Evolutionary conservation across 1,140 invertebrate genomes (phyloP), one percentile per base, ranked within the genome.

Genomic region (Drosophila fuyamai): DNA sequence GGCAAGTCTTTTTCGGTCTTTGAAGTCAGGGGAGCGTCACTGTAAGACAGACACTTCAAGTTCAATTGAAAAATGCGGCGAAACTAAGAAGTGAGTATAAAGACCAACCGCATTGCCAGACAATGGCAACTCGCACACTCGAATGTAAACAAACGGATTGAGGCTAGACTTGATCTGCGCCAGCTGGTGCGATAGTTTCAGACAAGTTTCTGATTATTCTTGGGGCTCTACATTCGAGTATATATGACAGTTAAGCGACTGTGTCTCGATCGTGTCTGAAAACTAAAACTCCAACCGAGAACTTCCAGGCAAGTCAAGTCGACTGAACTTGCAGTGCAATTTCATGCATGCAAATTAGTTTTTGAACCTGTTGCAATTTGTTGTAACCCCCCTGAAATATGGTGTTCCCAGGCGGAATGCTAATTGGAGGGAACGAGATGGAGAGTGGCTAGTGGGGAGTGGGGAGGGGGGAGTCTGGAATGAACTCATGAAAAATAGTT

Each of bases 321-420:
- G 70, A 38, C 61, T 68, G 65, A 68, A 68, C 65, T 82, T 54
- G 61, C 76, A 70, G 70, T 76, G 74, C 82, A 81, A 85, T 86
- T 85, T 88, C 63, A 80, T 89, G 84, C 84, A 88, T 88, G 84
- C 84, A 88, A 89, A 88, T 88, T 89, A 84, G 84, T 89, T 89
- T 89, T 74, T 89, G 59, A 83, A 88, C 83, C 83, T 88, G 83
- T 84, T 88, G 84, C 84, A 86, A 83, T 86, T 86, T 83, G 79
- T 70, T 72, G 47, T 44, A 53, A 48, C 43, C 56, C 66, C 43
- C 36, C 29, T 32, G 27, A n/a, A 35, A 53, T 41, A 38, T 32
- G 40, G 40, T 68, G 38, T 80, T 88, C 80, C 68, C 80, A 73
- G 61, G 79, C 59, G 59, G 68, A 81, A 89, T 81, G 77, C 74